phyloP scores from a whole-genome alignment of 2,888 invertebrate species.

The Pseudococcus jackbeardsleyi region DNA sequence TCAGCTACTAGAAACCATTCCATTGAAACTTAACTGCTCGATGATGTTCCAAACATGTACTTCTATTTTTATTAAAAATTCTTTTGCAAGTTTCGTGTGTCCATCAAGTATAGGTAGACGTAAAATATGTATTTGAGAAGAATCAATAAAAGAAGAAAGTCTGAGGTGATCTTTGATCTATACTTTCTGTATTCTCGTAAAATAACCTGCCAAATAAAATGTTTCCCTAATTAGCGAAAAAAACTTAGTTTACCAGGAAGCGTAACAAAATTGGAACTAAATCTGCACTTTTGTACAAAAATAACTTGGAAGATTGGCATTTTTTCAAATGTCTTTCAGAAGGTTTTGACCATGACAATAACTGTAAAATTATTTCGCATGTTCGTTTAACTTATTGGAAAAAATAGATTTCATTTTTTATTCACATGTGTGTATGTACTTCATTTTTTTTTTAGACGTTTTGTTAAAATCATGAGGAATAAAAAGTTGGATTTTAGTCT shows the following conservation, averaged over 20 bases:
- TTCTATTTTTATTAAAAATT: no score
- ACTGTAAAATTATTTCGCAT: background rate
- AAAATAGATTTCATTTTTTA: background rate
- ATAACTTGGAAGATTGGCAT: slow-evolving; percentile 1
- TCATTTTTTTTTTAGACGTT: background rate
- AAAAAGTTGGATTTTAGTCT: no score
- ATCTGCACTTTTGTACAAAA: slow-evolving; percentile 7
- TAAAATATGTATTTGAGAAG: no score
- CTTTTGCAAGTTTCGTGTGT: no score
- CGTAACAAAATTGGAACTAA: background rate
- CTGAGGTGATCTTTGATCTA: no score
- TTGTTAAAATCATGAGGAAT: no score
- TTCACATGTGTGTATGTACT: background rate
- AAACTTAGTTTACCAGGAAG: background rate
- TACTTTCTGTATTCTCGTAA: background rate
- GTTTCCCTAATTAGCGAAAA: background rate
- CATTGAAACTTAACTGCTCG: no score
- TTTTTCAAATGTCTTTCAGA: slow-evolving; percentile 29
- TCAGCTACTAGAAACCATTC: no score
- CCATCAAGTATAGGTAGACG: no score
- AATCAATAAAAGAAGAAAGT: no score
- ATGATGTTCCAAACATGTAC: no score
- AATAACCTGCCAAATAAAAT: background rate
- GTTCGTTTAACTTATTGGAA: background rate
- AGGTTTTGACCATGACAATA: slow-evolving; percentile 41